Evolutionary conservation across 2,797 vertebrate genomes (phyloP).

Genomic region (Microctenopoma lineatum): DNA sequence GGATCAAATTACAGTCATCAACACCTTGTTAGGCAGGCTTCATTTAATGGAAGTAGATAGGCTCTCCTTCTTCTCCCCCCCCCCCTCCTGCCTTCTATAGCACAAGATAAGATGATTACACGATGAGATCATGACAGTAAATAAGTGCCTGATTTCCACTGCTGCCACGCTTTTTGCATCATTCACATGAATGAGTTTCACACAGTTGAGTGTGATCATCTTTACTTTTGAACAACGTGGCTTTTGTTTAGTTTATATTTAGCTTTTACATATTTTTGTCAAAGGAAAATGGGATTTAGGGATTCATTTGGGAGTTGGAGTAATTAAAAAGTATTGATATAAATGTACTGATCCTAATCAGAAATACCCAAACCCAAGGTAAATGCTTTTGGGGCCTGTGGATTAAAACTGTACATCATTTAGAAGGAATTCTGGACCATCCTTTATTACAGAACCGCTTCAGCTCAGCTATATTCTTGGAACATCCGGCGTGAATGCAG

Average conservation of each 20-base stretch:
- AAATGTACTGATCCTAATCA: not conserved
- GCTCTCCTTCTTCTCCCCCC: not conserved
- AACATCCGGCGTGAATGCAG: too few relatives aligned
- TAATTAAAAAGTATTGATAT: not conserved
- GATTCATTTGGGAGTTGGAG: not conserved
- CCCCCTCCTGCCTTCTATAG: not conserved
- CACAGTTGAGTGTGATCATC: slow-evolving; percentile 17
- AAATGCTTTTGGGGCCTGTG: too few relatives aligned
- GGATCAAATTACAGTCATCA: slow-evolving; percentile 18
- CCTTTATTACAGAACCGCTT: too few relatives aligned
- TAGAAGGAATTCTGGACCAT: too few relatives aligned
- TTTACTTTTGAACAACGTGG: slow-evolving; percentile 18
- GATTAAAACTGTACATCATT: too few relatives aligned
- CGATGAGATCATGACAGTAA: slow-evolving; percentile 29
- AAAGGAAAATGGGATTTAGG: not conserved
- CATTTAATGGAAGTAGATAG: slow-evolving; percentile 18
- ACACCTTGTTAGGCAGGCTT: slow-evolving; percentile 9
- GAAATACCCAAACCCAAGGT: not conserved
- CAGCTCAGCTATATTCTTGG: too few relatives aligned
- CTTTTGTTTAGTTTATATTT: slow-evolving; percentile 20
- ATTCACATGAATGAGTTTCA: slow-evolving; percentile 44
- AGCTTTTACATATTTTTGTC: not conserved
- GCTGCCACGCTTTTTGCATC: slow-evolving; percentile 52
- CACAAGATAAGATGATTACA: slow-evolving; percentile 24
- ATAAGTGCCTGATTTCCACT: slow-evolving; percentile 37